Evolutionary conservation across 2,888 invertebrate genomes (phyloP), one percentile per base, ranked within the genome.

Genomic region (Pseudococcus viburni): DNA sequence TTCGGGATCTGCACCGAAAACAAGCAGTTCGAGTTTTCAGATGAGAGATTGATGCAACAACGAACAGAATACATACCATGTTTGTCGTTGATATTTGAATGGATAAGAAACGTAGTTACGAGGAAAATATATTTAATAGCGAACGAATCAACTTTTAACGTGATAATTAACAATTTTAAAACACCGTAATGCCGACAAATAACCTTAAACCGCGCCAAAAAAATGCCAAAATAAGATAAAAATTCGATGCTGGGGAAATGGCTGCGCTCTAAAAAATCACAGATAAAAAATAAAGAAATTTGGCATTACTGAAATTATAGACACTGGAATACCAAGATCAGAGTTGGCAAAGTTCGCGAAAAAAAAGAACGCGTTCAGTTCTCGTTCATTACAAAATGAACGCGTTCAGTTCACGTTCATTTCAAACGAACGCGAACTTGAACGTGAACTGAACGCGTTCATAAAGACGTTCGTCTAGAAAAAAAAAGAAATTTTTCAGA

Each of bases 131-230:
- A 73, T 12, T 33, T 33, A 33, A 22, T 7, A 11, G 11, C 1
- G 64, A 0, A 22, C 64, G 9, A 64, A 39, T 15, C 17, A 1
- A 33, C 15, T 42, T 0, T 8, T 0, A 42, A 42, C 5, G 17
- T 33, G 15, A 73, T 26, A 15, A 64, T 9, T 64, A 0, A 33
- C 26, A 39, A 33, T 39, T 73, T 19, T 19, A 22, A 26, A 26
- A 11, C 22, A 9, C 4, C 26, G 19, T 0, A 33, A 33, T 7
- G 6, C 12, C 17, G 33, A 73, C 12, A 22, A n/a, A 15, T 17
- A 0, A 26, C 48, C 84, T 11, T 26, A 9, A 46, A 51, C 8
- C 46, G 84, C 84, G 84, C 48, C 84, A 84, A 84, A 84, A 83
- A 11, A 42, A 42, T 42, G 42, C 7, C 7, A 73, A 33, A 19